These are phyloP conservation scores for Brachyopa scutellaris DNA, from an alignment of 2,888 invertebrate species.

Conservation along the genomic window DNA sequence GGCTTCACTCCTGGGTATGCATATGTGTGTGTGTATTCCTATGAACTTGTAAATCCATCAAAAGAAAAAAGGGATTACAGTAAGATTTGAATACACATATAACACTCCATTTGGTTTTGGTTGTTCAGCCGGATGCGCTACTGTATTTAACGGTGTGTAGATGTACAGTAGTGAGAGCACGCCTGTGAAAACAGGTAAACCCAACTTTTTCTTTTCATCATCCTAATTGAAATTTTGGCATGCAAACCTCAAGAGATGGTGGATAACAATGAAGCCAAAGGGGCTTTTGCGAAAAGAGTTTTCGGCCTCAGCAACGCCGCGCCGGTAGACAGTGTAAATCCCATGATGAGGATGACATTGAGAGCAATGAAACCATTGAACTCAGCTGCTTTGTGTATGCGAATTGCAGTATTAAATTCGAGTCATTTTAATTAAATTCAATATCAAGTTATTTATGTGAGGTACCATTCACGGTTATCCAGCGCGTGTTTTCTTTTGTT, in stretches of 20 bases:
- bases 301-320: too few relatives aligned
- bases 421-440: too few relatives aligned
- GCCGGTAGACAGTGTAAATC: too few relatives aligned
- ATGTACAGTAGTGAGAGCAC: neutral
- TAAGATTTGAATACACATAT: constrained; percentile 34
- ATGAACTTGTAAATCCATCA: constrained; percentile 19
- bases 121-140: constrained; percentile 22
- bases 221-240: constrained; percentile 35
- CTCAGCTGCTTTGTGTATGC: too few relatives aligned
- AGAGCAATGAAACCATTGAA: too few relatives aligned
- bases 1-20: neutral
- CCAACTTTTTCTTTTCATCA: constrained; percentile 22
- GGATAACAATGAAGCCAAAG: neutral
- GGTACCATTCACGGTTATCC: too few relatives aligned
- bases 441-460: too few relatives aligned
- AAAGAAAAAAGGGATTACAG: constrained; percentile 12
- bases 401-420: too few relatives aligned
- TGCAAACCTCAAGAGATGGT: constrained; percentile 16
- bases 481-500: too few relatives aligned
- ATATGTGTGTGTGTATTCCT: neutral
- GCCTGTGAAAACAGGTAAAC: constrained; percentile 32
- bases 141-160: constrained; percentile 5
- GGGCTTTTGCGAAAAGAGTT: neutral
- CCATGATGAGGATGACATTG: too few relatives aligned
- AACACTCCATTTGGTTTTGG: constrained; percentile 7